A percentile compares a stretch with the other conserved stretches of the same genome.
phyloP scores from a whole-genome alignment of 2,113 vertebrate genomes.

The Ascaphus truei region DNA sequence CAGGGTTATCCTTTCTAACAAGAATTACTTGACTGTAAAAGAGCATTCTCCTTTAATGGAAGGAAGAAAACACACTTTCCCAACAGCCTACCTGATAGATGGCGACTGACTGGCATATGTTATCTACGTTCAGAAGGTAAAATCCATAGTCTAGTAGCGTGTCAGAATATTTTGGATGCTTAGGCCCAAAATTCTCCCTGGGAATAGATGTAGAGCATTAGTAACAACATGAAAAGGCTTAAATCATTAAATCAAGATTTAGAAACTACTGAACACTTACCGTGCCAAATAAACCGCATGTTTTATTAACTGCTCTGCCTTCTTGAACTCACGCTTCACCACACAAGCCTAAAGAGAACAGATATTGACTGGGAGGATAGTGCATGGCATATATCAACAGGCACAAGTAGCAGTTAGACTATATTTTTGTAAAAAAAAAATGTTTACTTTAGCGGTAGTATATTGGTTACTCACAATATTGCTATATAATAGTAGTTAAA shows the following conservation, averaged over 20 bases:
- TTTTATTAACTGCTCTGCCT: slow-evolving; percentile 97
- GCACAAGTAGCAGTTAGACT: no score
- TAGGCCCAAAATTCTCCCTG: slow-evolving; percentile 97
- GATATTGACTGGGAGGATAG: not conserved
- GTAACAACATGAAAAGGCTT: accelerated
- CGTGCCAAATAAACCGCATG: slow-evolving; percentile 94
- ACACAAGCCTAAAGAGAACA: slow-evolving; percentile 82
- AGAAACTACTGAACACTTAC: slow-evolving; percentile 56
- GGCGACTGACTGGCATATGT: slow-evolving; percentile 96
- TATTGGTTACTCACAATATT: no score
- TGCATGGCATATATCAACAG: not conserved
- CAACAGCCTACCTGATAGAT: slow-evolving; percentile 89
- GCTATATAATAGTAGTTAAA: no score
- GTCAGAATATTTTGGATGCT: slow-evolving; percentile 97
- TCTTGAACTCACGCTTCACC: slow-evolving; percentile 96
- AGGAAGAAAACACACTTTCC: no score
- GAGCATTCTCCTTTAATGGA: no score
- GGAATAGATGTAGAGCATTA: slow-evolving; percentile 34
- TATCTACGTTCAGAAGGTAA: slow-evolving; percentile 98
- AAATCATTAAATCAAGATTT: not conserved
- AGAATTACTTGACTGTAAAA: no score
- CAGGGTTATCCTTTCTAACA: no score
- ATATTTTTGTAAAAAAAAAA: no score
- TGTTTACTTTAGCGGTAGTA: no score
- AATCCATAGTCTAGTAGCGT: slow-evolving; percentile 97